Conservation (phyloP, 2,113 vertebrate genomes). For the Paraplagusia blochii region DNA sequence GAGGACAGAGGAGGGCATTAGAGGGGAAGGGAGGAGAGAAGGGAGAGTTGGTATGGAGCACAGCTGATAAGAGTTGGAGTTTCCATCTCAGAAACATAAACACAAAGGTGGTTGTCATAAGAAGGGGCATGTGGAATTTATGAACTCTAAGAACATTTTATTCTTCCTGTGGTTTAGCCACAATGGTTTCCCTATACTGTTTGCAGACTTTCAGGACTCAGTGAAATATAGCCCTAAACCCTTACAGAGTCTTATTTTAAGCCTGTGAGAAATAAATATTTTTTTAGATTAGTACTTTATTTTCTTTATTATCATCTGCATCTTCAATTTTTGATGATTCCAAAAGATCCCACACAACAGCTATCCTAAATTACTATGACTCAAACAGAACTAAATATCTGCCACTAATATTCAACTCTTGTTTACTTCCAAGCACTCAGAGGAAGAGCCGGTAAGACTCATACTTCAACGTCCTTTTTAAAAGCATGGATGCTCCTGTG, state of each 20-base stretch:
- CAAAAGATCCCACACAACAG: too few species aligned
- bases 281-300: too few species aligned
- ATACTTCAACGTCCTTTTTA: slow-evolving; percentile 1
- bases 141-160: slow-evolving; percentile 38
- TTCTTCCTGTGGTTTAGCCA: slow-evolving; percentile 29
- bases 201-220: too few species aligned
- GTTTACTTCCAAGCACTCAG: slow-evolving; percentile 90
- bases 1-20: neutral
- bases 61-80: slow-evolving; percentile 40
- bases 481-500: slow-evolving; percentile 56
- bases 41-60: slow-evolving; percentile 12
- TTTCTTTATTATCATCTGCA: too few species aligned
- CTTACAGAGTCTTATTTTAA: too few species aligned
- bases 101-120: slow-evolving; percentile 33
- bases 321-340: too few species aligned
- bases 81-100: slow-evolving; percentile 61
- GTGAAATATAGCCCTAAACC: too few species aligned
- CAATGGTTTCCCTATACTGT: too few species aligned
- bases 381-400: slow-evolving; percentile 17
- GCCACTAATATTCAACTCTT: slow-evolving; percentile 74
- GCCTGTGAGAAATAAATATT: too few species aligned
- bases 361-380: too few species aligned
- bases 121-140: slow-evolving; percentile 46
- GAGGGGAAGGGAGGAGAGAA: neutral
- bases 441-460: slow-evolving; percentile 94